Conservation (phyloP, 2,888 invertebrate genomes). For the Dioctria rufipes region DNA sequence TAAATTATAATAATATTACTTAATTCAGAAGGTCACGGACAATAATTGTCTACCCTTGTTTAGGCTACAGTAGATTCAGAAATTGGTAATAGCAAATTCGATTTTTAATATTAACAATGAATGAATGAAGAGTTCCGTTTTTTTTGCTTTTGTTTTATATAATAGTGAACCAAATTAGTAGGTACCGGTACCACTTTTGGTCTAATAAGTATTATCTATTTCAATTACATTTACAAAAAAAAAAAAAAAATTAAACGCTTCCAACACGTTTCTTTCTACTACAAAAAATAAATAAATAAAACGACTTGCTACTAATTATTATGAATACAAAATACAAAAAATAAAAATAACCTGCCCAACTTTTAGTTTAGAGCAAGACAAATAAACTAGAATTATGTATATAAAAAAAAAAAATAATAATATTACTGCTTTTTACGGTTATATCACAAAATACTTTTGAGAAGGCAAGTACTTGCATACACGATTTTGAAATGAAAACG, state of each 20-base stretch:
- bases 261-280: too few species aligned
- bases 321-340: background rate
- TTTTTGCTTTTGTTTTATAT: too few species aligned
- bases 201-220: background rate
- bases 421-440: background rate
- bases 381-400: background rate
- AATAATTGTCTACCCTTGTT: too few species aligned
- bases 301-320: background rate
- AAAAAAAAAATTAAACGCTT: too few species aligned
- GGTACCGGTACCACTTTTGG: background rate
- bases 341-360: background rate
- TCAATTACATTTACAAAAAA: too few species aligned
- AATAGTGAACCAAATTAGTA: background rate
- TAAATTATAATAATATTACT: too few species aligned
- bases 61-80: too few species aligned
- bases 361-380: background rate
- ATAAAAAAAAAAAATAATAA: too few species aligned
- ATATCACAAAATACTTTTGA: slow-evolving; percentile 48
- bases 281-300: background rate
- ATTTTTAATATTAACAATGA: too few species aligned
- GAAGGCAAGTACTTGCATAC: slow-evolving; percentile 37
- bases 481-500: background rate
- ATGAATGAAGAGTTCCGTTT: too few species aligned
- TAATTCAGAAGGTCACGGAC: too few species aligned
- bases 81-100: too few species aligned